A percentile compares a stretch with the other conserved stretches of the same genome.
These are phyloP conservation scores for Phymorhynchus buccinoides DNA, from an alignment of 1,140 invertebrate genomes.

Conservation along the genomic window DNA sequence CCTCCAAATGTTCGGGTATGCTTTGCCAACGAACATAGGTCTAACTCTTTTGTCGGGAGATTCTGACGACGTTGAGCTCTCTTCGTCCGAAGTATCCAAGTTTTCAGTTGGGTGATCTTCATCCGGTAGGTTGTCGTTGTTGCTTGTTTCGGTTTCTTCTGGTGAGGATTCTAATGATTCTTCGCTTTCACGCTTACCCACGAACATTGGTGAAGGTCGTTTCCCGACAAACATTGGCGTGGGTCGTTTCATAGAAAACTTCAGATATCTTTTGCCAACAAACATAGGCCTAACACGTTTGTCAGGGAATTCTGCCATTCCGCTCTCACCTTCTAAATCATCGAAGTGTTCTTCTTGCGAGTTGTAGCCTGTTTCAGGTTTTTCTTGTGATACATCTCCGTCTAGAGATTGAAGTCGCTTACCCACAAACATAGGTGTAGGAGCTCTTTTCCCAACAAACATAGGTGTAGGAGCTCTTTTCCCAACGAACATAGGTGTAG, in stretches of 20 bases:
- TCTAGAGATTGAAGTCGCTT: conserved; percentile 26
- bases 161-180: too few species aligned
- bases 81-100: too few species aligned
- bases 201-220: conserved; percentile 19
- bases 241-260: conserved; percentile 14
- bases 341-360: not conserved
- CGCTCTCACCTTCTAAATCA: not conserved
- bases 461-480: conserved; percentile 27
- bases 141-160: too few species aligned
- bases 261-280: conserved; percentile 25
- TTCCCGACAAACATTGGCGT: conserved; percentile 37
- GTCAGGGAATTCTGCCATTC: not conserved
- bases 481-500: conserved; percentile 33
- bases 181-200: too few species aligned
- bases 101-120: too few species aligned
- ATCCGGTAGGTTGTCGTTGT: too few species aligned
- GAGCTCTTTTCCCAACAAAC: conserved; percentile 34
- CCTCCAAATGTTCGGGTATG: conserved; percentile 24
- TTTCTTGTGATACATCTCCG: not conserved
- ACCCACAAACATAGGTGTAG: conserved; percentile 34
- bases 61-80: too few species aligned
- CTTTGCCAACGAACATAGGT: conserved; percentile 37
- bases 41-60: too few species aligned
- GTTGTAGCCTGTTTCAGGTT: not conserved
- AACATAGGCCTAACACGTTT: conserved; percentile 30